Conservation (phyloP, 2,113 vertebrate genomes). For the Phoxinus phoxinus region DNA sequence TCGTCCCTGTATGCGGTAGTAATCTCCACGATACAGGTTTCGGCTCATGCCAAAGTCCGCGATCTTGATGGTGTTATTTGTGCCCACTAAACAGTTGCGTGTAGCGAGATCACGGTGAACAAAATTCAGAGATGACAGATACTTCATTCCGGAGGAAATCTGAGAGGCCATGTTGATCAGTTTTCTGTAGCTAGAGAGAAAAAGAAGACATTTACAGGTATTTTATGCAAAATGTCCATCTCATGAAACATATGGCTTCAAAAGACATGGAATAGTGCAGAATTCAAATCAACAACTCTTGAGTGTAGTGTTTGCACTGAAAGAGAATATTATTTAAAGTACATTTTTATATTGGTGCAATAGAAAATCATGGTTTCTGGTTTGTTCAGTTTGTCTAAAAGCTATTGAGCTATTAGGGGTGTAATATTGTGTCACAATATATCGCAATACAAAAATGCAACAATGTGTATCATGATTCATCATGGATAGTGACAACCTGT, state of each 20-base stretch:
- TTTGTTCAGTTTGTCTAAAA: too few relatives aligned
- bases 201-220: constrained; percentile 3
- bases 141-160: constrained; percentile 96
- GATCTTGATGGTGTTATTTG: constrained; percentile 94
- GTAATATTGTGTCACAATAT: too few relatives aligned
- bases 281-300: not conserved
- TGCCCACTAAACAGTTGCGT: constrained; percentile 95
- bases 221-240: not conserved
- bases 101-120: constrained; percentile 97
- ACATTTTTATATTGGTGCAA: too few relatives aligned
- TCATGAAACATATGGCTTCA: not conserved
- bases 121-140: constrained; percentile 95
- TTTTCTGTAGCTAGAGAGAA: constrained; percentile 76
- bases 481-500: too few relatives aligned
- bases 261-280: not conserved
- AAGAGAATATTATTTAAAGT: too few relatives aligned
- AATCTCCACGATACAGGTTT: constrained; percentile 96
- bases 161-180: constrained; percentile 89
- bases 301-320: not conserved
- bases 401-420: too few relatives aligned
- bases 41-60: constrained; percentile 98
- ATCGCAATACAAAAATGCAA: too few relatives aligned
- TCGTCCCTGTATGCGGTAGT: constrained; percentile 95
- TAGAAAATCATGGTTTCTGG: too few relatives aligned
- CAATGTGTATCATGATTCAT: too few relatives aligned